Base-by-base conservation (phyloP, 2,113 vertebrate genomes). In the Oryzias curvinotus region DNA sequence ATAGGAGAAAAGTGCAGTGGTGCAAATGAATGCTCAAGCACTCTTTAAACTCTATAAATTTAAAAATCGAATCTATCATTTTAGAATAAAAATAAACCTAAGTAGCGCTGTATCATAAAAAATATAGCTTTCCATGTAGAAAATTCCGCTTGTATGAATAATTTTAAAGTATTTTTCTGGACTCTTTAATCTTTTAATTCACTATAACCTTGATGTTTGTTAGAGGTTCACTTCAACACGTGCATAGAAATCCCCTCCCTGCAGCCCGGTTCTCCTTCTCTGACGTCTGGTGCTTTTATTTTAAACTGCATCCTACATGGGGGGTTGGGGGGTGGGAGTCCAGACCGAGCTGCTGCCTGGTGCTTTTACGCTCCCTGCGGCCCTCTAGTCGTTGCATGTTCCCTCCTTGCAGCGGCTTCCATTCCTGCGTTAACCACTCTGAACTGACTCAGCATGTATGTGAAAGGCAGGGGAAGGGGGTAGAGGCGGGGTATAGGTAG, bases 401-500 rank as follows among this genome's bases (percentile, higher is more conserved):
- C 52, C 62, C 71, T 67, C 59, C 67, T 45, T 6, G 7, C 62
- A 14, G 59, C 73, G 53, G 71, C 62, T 68, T 71, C 78, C 60
- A 45, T 19, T 17, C 53, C 60, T 42, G 6, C 19, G 26, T 75
- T 47, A 55, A 74, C 16, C 58, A 45, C 70, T 78, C 75, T 71
- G 68, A 72, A 74, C 86, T 87, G 85, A 85, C 83, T 88, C 86
- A 88, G 83, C 83, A 88, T 69, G 77, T 68, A 68, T 81, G 83
- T 75, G 74, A 68, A 15, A 79, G 60, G 84, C 66, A 57, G 67
- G 61, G 62, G 62, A 64, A 52, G 62, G n/a, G 57, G 61, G 71
- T 54, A 63, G 43, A 63, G 56, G 51, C 76, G 75, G 44, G 44
- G 80, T 74, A 43, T 56, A 16, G 15, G 21, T 5, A 57, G 67